Conservation (phyloP, 2,888 invertebrate species). For the Apotomis betuletana region DNA sequence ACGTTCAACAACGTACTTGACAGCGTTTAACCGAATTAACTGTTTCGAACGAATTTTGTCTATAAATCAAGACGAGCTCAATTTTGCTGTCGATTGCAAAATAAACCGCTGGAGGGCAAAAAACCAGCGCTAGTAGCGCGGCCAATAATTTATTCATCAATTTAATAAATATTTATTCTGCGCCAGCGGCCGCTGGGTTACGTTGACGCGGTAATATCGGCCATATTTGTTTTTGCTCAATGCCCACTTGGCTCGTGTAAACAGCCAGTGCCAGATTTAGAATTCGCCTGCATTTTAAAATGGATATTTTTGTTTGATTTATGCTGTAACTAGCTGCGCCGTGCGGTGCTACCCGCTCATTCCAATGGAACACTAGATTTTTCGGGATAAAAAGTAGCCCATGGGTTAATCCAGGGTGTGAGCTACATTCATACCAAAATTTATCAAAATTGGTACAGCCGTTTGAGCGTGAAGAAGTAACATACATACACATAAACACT, state of each 20-base stretch:
- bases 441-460: no score
- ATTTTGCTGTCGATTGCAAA: slow-evolving; percentile 56
- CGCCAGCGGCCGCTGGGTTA: slow-evolving; percentile 45
- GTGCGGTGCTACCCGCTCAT: no score
- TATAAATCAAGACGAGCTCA: slow-evolving; percentile 43
- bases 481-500: no score
- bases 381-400: no score
- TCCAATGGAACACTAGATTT: no score
- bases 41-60: slow-evolving; percentile 35
- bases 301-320: background rate
- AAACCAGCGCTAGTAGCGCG: slow-evolving; percentile 47
- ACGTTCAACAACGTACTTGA: background rate
- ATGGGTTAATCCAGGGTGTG: no score
- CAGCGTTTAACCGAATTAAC: slow-evolving; percentile 9
- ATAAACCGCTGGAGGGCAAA: slow-evolving; percentile 54
- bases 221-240: slow-evolving; percentile 40
- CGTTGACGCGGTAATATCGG: slow-evolving; percentile 43
- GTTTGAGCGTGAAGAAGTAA: no score
- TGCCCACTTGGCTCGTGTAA: slow-evolving; percentile 17
- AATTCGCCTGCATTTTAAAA: slow-evolving; percentile 1
- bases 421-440: no score
- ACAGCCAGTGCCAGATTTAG: slow-evolving; percentile 25
- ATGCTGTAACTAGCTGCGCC: background rate
- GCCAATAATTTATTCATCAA: slow-evolving; percentile 55
- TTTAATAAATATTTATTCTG: slow-evolving; percentile 62